A percentile compares a stretch with the other conserved stretches of the same genome.
Evolutionary conservation across 2,888 invertebrate genomes (phyloP).

Genomic region (Phyllotreta striolata): DNA sequence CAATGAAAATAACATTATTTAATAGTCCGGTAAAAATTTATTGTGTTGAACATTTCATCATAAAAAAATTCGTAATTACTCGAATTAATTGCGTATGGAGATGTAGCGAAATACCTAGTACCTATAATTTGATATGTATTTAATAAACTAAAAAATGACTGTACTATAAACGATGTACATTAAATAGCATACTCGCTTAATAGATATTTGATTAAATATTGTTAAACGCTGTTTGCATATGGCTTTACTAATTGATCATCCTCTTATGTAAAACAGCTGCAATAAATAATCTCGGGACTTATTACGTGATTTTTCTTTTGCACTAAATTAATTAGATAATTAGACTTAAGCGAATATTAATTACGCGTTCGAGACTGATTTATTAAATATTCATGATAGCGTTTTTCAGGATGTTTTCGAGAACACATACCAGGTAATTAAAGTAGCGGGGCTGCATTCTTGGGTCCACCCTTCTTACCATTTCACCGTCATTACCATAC

Average conservation of each 20-base stretch:
- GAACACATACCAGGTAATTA: background rate
- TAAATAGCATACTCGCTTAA: conserved; percentile 4
- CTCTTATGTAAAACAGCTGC: conserved; percentile 24
- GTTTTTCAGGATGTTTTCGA: conserved; percentile 1
- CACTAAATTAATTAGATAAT: conserved; percentile 15
- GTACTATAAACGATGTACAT: background rate
- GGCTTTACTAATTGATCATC: conserved; percentile 28
- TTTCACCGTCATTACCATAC: no score
- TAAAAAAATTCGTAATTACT: no score
- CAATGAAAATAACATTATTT: no score
- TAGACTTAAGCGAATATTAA: conserved; percentile 12
- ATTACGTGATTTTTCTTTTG: conserved; percentile 9
- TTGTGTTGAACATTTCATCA: no score
- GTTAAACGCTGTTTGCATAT: conserved; percentile 22
- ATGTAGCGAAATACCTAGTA: no score
- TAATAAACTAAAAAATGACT: background rate
- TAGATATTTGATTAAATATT: conserved; percentile 6
- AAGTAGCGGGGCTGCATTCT: background rate
- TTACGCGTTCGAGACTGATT: background rate
- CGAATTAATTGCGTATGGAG: no score
- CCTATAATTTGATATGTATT: no score
- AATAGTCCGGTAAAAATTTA: no score
- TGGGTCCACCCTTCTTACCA: background rate
- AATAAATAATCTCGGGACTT: conserved; percentile 4
- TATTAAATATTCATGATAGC: conserved; percentile 9